Percentiles rank a stretch among this genome's conserved stretches.
Conservation (phyloP, 2,113 vertebrate genomes). For the Pluvianellus socialis region DNA sequence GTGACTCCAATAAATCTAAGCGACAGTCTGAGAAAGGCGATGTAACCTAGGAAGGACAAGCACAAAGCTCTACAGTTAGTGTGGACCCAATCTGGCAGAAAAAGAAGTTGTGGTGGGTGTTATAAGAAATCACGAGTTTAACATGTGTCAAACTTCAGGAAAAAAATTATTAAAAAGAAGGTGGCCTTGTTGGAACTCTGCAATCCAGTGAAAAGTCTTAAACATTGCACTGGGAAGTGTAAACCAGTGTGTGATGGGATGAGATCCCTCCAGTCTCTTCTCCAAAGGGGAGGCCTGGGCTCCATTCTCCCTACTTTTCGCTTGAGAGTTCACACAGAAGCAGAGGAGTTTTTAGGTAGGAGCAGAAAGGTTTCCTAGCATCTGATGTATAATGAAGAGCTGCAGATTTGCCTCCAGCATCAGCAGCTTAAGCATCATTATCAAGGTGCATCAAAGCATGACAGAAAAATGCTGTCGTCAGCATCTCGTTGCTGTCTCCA, state of each 20-base stretch:
- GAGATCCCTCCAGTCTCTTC: background rate
- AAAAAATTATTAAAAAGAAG: background rate
- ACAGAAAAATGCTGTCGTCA: background rate
- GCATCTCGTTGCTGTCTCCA: background rate
- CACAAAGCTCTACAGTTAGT: background rate
- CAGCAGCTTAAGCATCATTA: background rate
- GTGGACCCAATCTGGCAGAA: background rate
- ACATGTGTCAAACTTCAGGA: background rate
- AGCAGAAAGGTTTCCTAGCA: background rate
- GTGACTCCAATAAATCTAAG: background rate
- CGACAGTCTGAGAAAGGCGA: background rate
- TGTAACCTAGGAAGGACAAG: background rate
- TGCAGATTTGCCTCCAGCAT: background rate
- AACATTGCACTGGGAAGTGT: background rate
- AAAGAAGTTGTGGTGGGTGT: background rate
- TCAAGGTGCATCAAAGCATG: background rate
- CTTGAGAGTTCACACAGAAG: background rate
- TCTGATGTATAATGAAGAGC: background rate
- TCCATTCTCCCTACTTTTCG: background rate
- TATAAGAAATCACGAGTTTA: background rate
- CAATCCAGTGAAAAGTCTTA: background rate
- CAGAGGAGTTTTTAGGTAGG: background rate
- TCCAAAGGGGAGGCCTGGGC: background rate
- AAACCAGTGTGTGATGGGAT: background rate
- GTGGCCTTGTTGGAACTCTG: background rate